phyloP scores from a whole-genome alignment of 2,797 vertebrate genomes.

The Neosalanx taihuensis region DNA sequence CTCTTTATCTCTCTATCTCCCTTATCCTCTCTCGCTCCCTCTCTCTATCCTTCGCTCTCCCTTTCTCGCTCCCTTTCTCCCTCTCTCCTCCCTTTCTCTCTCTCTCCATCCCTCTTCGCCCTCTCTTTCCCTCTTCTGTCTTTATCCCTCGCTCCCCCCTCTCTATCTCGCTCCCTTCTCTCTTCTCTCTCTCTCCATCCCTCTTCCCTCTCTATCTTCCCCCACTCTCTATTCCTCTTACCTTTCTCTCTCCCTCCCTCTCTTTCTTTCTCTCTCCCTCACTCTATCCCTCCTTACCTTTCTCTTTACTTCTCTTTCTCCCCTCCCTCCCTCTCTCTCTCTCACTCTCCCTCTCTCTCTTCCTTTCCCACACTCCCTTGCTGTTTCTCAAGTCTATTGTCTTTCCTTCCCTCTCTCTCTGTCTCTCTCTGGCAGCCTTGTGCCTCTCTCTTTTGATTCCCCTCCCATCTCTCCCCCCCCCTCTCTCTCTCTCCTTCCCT shows the following conservation, averaged over 20 bases:
- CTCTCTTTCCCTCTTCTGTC: not conserved
- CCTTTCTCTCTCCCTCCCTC: not conserved
- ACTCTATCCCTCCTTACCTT: not conserved
- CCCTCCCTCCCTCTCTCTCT: not conserved
- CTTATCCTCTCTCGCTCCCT: too few species aligned
- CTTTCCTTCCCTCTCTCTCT: not conserved
- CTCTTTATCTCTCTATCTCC: not conserved
- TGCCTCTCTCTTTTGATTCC: not conserved
- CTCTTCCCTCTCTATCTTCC: not conserved
- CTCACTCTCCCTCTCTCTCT: not conserved
- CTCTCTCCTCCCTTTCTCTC: not conserved
- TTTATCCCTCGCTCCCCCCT: too few species aligned
- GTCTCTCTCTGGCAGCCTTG: not conserved
- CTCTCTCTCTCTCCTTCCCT: not conserved
- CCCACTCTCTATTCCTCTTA: not conserved
- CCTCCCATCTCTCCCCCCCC: not conserved
- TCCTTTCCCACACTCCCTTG: not conserved
- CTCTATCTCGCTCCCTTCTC: not conserved
- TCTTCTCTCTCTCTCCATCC: not conserved
- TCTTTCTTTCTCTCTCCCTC: not conserved
- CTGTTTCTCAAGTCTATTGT: not conserved
- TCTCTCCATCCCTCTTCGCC: not conserved
- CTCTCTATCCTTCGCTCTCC: too few species aligned
- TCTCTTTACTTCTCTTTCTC: not conserved
- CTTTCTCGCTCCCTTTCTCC: not conserved